These are phyloP conservation scores for Zenarchopterus dispar DNA, from an alignment of 2,797 vertebrate genomes.

Conservation along the genomic window DNA sequence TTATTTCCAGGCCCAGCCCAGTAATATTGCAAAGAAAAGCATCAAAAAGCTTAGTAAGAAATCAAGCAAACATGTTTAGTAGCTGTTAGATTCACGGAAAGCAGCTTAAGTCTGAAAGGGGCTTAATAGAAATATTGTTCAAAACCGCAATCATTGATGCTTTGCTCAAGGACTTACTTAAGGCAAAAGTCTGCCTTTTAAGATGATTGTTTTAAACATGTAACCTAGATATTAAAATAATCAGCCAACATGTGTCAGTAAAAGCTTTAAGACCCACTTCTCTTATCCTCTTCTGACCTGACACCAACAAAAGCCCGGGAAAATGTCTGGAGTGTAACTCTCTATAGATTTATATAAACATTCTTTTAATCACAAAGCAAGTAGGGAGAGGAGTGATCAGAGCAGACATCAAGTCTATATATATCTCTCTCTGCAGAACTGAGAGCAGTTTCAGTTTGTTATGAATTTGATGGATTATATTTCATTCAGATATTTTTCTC, in stretches of 20 bases:
- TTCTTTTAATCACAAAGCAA: background rate
- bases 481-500: too few species aligned
- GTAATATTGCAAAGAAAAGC: background rate
- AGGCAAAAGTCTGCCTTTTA: constrained; percentile 10
- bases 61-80: background rate
- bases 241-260: background rate
- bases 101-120: background rate
- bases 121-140: background rate
- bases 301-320: background rate
- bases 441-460: too few species aligned
- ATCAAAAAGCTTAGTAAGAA: background rate
- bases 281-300: constrained; percentile 15
- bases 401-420: too few species aligned
- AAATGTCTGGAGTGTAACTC: background rate
- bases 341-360: background rate
- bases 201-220: constrained; percentile 7
- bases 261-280: constrained; percentile 8
- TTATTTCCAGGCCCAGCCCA: too few species aligned
- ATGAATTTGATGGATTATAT: too few species aligned
- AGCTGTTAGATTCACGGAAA: background rate
- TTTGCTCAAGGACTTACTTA: background rate
- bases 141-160: background rate
- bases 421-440: too few species aligned
- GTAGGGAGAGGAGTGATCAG: background rate
- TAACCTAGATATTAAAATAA: background rate